These are phyloP conservation scores for Schlechtendalia chinensis DNA, from an alignment of 1,140 invertebrate genomes.

Conservation along the genomic window DNA sequence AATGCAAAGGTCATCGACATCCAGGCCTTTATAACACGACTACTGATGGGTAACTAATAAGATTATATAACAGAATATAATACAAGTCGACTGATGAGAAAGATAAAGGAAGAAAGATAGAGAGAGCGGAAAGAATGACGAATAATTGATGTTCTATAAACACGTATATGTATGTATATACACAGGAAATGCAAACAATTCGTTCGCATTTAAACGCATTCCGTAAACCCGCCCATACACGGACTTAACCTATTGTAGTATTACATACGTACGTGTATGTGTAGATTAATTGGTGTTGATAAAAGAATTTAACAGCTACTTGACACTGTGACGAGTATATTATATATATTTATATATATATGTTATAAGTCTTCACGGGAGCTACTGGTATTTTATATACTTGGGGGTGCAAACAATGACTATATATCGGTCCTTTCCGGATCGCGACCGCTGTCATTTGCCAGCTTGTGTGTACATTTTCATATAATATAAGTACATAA, in stretches of 20 bases:
- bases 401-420: slow-evolving; percentile 17
- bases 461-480: background rate
- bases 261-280: background rate
- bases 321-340: slow-evolving; percentile 13
- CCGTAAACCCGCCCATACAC: slow-evolving; percentile 17
- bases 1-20: no score
- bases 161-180: background rate
- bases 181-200: background rate
- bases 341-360: slow-evolving; percentile 7
- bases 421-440: slow-evolving; percentile 20
- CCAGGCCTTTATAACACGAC: no score
- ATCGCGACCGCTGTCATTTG: slow-evolving; percentile 35
- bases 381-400: slow-evolving; percentile 25
- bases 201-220: background rate
- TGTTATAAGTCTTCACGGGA: background rate
- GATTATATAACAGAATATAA: no score
- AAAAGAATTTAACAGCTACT: slow-evolving; percentile 7
- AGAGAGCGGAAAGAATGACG: no score
- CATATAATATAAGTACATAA: slow-evolving; percentile 10
- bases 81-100: no score
- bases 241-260: background rate
- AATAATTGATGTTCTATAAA: no score
- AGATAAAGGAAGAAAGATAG: no score
- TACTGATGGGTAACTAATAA: no score
- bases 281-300: slow-evolving; percentile 47